phyloP scores from a whole-genome alignment of 2,113 vertebrate genomes.

The Rhabdornis inornatus region DNA sequence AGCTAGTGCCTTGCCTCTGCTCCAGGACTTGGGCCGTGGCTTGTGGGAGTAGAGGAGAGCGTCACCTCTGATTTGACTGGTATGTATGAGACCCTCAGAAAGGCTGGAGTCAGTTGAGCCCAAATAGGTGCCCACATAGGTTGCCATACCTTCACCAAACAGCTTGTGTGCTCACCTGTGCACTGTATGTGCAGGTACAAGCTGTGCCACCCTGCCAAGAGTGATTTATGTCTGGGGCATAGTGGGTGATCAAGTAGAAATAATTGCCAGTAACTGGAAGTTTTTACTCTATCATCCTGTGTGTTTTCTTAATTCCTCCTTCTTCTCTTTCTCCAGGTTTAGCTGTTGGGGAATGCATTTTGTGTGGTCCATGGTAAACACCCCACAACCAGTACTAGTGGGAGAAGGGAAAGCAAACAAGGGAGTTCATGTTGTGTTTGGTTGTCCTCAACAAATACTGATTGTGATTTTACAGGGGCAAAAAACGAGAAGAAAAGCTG shows the following conservation, averaged over 20 bases:
- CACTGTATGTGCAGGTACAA: not conserved
- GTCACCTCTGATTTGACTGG: not conserved
- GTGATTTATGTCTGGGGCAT: conserved; percentile 15
- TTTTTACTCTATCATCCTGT: not conserved
- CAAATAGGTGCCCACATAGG: not conserved
- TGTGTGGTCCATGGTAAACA: not conserved
- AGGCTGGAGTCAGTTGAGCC: not conserved
- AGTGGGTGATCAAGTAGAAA: conserved; percentile 43
- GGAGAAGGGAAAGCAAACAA: not conserved
- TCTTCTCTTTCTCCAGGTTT: not conserved
- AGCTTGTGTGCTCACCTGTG: not conserved
- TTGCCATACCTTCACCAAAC: not conserved
- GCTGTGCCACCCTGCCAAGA: not conserved
- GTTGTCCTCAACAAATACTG: not conserved
- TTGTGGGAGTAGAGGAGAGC: not conserved
- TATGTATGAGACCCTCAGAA: not conserved
- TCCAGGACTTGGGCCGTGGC: not conserved
- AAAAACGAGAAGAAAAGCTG: not conserved
- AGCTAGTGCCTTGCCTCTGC: not conserved
- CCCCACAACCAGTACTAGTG: not conserved
- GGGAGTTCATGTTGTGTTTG: not conserved
- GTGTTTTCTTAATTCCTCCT: conserved; percentile 42
- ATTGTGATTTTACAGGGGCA: not conserved
- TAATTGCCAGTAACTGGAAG: conserved; percentile 43
- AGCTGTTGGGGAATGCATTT: conserved; percentile 46